Conservation (phyloP, 1,140 invertebrate species). For the Micrasema longulum region DNA sequence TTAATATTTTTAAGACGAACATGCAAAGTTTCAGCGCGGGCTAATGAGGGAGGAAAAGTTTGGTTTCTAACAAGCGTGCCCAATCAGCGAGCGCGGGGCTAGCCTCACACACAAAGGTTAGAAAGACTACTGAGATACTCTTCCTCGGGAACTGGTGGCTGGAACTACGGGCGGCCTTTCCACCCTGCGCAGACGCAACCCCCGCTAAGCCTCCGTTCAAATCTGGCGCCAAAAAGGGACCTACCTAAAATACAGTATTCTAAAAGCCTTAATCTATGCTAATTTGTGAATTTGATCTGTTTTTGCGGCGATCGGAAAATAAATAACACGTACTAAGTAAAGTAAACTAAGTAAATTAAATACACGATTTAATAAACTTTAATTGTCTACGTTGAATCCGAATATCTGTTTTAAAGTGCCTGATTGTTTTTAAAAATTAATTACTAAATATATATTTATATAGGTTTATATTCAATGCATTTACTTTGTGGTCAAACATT, state of each 20-base stretch:
- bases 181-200: neutral
- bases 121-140: constrained; percentile 11
- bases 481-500: too few species aligned
- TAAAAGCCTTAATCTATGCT: too few species aligned
- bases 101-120: constrained; percentile 7
- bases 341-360: too few species aligned
- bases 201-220: neutral
- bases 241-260: neutral
- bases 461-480: too few species aligned
- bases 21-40: constrained; percentile 26
- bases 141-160: constrained; percentile 2
- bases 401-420: too few species aligned
- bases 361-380: too few species aligned
- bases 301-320: too few species aligned
- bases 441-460: too few species aligned
- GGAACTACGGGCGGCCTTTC: neutral
- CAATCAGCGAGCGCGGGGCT: neutral
- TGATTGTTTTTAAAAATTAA: too few species aligned
- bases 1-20: constrained; percentile 30
- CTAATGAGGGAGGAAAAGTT: constrained; percentile 27
- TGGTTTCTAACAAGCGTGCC: neutral
- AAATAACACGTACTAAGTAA: too few species aligned
- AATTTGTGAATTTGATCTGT: too few species aligned
- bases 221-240: constrained; percentile 23
- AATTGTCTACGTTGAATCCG: too few species aligned